Base-by-base conservation (phyloP, 2,888 invertebrate species). In the Ectemnius continuus region DNA sequence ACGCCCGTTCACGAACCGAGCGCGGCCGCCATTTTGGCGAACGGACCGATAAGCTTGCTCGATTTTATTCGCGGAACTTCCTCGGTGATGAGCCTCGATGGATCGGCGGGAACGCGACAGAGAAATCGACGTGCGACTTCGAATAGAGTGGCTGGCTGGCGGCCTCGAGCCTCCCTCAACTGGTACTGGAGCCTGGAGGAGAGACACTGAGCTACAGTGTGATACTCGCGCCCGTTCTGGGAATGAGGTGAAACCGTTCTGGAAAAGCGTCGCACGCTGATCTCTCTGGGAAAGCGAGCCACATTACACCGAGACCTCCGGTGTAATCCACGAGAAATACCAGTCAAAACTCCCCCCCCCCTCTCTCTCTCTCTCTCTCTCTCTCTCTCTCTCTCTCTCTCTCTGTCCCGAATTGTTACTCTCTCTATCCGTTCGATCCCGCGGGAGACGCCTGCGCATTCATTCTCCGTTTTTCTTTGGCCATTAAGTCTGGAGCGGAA, bases 11-110 rank as follows among this genome's bases (percentile, higher is more conserved):
- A n/a, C 16, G 48, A 58, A 64, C 61, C 80, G 76, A 67, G 71
- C 64, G 52, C 76, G 70, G 68, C 76, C 84, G 88, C 89, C 89
- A 89, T 88, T 88, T 89, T 89, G 88, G 89, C 86, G 87, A 86
- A 88, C 89, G 65, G n/a, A 5, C 46, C 61, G 60, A 20, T n/a
- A 60, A n/a, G 14, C 28, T 26, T 58, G 23, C 20, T 26, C 28
- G 26, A 60, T 18, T 61, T 20, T 23, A 60, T 16, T 18, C 61
- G 45, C 47, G 4, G 61, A n/a, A 36, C 61, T 18, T 11, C 45
- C 14, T n/a, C 60, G 26, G 23, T n/a, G 60, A 60, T 57, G 36
- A 11, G 0, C 36, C 36, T 8, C 36, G 36, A 6, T 36, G 8
- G 36, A 36, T 36, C 36, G 36, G 36, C 36, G 11, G 11, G 36